These are phyloP conservation scores for Polymixis flavicincta DNA, from an alignment of 2,888 invertebrate genomes.

Conservation along the genomic window DNA sequence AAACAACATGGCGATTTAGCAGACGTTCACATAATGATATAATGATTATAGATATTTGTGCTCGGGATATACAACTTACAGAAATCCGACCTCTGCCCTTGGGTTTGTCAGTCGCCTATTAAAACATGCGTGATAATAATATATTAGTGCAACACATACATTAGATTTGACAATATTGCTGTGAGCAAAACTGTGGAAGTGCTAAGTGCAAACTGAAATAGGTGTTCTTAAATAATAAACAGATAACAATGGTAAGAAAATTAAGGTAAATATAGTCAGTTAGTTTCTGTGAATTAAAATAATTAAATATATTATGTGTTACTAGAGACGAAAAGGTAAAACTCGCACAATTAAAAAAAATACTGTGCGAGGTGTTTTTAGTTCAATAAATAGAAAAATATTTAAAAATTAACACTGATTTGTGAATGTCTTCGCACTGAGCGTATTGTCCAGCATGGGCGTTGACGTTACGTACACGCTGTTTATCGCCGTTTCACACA, in stretches of 20 bases:
- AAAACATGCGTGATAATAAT: constrained; percentile 48
- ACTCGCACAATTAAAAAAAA: no score
- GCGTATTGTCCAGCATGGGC: neutral
- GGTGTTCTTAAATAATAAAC: constrained; percentile 10
- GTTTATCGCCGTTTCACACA: no score
- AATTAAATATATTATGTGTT: neutral
- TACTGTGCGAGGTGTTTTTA: neutral
- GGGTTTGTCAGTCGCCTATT: constrained; percentile 41
- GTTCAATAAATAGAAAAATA: neutral
- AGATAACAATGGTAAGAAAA: neutral
- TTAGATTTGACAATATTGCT: constrained; percentile 6
- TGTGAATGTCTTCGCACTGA: no score
- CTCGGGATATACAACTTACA: constrained; percentile 47
- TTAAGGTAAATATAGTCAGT: neutral
- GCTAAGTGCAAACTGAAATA: constrained; percentile 21
- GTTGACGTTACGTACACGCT: neutral
- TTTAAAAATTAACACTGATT: neutral
- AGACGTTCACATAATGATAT: constrained; percentile 35
- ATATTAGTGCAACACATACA: constrained; percentile 45
- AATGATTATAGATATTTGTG: constrained; percentile 4
- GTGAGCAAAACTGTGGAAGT: constrained; percentile 1
- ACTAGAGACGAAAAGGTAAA: neutral
- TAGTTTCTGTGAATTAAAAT: no score
- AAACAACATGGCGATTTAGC: neutral
- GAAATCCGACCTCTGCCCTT: constrained; percentile 39